A percentile compares a stretch with the other conserved stretches of the same genome.
Evolutionary conservation across 2,888 invertebrate genomes (phyloP).

Genomic region (Nephrotoma guestfalica): DNA sequence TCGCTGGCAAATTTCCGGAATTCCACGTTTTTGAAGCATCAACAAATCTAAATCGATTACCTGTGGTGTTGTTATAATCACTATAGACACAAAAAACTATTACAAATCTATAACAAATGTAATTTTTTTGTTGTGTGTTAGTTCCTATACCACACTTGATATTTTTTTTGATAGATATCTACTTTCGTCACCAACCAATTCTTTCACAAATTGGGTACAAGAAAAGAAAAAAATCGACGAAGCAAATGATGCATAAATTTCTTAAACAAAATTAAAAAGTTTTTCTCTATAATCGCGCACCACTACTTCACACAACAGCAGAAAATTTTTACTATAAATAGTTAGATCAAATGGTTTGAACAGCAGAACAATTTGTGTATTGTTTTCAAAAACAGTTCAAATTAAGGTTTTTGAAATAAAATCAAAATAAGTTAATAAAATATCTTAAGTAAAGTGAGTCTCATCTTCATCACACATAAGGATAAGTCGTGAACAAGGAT

Average conservation of each 20-base stretch:
- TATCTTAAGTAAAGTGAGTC: neutral
- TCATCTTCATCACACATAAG: neutral
- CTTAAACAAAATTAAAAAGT: neutral
- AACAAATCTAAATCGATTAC: neutral
- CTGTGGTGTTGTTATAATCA: neutral
- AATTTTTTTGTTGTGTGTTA: neutral
- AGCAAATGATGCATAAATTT: neutral
- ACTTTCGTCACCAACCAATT: constrained; percentile 2
- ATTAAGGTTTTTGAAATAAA: neutral
- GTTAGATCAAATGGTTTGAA: neutral
- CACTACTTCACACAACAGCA: neutral
- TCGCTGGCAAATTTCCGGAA: neutral
- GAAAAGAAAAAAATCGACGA: neutral
- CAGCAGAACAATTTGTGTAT: constrained; percentile 1
- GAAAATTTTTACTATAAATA: constrained; percentile 1
- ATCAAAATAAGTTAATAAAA: neutral
- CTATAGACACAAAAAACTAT: neutral
- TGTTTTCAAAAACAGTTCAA: constrained; percentile 2
- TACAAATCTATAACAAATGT: neutral
- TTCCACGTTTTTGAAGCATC: neutral
- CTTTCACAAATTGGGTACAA: neutral
- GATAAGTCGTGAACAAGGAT: neutral
- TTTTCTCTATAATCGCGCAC: neutral
- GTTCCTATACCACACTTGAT: neutral
- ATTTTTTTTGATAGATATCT: neutral